These are phyloP conservation scores for Phyllotis vaccarum DNA, from an alignment of 2,797 vertebrate species.

Conservation along the genomic window DNA sequence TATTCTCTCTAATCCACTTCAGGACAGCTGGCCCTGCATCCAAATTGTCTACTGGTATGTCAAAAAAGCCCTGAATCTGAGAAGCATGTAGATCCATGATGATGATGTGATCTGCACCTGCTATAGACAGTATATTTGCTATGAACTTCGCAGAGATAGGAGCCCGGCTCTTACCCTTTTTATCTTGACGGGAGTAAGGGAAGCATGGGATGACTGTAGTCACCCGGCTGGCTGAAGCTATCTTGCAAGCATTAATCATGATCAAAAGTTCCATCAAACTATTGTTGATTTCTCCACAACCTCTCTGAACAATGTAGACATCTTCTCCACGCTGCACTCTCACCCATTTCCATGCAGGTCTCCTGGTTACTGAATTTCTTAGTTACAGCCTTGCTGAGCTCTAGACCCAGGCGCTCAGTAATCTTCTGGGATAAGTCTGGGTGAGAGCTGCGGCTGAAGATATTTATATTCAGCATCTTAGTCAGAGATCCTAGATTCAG, in stretches of 20 bases:
- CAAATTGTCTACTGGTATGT: constrained; percentile 97
- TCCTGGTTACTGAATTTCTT: constrained; percentile 90
- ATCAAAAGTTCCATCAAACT: constrained; percentile 98
- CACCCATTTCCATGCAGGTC: constrained; percentile 95
- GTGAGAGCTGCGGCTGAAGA: constrained; percentile 96
- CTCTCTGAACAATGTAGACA: constrained; percentile 96
- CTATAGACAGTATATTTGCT: constrained; percentile 97
- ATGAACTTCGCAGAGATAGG: constrained; percentile 97
- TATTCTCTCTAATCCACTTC: constrained; percentile 97
- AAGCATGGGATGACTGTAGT: constrained; percentile 98
- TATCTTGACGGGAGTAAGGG: constrained; percentile 93
- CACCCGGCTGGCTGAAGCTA: constrained; percentile 95
- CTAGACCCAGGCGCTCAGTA: constrained; percentile 91
- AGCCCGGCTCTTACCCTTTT: constrained; percentile 97
- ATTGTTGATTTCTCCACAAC: constrained; percentile 97
- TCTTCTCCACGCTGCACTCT: constrained; percentile 96
- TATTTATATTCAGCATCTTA: constrained; percentile 96
- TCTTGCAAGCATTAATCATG: constrained; percentile 99
- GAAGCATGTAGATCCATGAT: constrained; percentile 98
- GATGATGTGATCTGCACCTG: constrained; percentile 97
- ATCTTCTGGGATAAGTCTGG: constrained; percentile 96
- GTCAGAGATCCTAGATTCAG: neutral
- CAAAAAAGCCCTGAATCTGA: constrained; percentile 99
- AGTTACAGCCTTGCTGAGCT: constrained; percentile 87
- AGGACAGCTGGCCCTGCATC: constrained; percentile 97